Evolutionary conservation across 2,888 invertebrate genomes (phyloP).

Genomic region (Coelopa pilipes): DNA sequence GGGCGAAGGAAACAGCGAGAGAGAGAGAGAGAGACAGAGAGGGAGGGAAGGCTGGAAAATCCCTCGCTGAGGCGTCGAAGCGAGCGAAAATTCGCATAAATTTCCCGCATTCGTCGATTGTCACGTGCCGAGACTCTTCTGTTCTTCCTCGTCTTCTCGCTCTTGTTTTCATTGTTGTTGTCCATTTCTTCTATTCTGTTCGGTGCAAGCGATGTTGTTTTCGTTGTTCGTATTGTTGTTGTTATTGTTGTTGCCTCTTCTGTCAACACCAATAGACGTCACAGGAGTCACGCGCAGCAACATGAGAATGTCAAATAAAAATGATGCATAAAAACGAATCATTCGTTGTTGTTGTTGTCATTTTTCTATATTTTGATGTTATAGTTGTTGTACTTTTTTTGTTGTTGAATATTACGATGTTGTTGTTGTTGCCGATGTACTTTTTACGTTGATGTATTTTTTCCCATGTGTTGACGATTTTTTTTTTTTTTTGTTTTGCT

Average conservation of each 20-base stretch:
- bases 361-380: no score
- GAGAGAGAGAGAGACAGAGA: no score
- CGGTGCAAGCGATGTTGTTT: no score
- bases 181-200: neutral
- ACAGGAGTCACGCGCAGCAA: slow-evolving; percentile 24
- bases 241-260: neutral
- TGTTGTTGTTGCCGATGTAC: neutral
- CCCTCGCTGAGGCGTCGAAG: neutral
- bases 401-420: no score
- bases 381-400: no score
- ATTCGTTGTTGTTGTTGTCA: neutral
- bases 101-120: neutral
- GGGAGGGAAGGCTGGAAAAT: no score
- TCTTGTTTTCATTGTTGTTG: neutral
- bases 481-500: no score
- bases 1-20: no score
- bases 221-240: no score
- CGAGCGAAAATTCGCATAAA: neutral
- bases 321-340: slow-evolving; percentile 17
- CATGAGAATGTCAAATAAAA: slow-evolving; percentile 15
- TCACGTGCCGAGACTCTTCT: slow-evolving; percentile 2
- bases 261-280: slow-evolving; percentile 29
- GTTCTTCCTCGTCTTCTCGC: neutral
- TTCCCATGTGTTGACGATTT: slow-evolving; percentile 24
- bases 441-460: slow-evolving; percentile 21